Base-by-base conservation (phyloP, 2,888 invertebrate genomes). In the Nineta flava region DNA sequence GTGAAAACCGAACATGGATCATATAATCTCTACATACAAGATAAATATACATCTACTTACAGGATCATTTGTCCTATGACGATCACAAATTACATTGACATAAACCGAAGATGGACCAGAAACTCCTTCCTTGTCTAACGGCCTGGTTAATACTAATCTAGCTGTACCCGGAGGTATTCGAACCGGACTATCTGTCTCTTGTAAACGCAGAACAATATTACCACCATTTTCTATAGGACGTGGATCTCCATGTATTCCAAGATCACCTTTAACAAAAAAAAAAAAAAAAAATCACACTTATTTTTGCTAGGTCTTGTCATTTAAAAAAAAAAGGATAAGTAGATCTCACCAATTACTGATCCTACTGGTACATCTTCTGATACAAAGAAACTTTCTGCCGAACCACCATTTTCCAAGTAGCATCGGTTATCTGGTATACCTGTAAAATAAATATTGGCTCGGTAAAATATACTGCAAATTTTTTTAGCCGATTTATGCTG, bases 381-480 rank as follows among this genome's bases (percentile, higher is more conserved):
- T 58, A 92, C 87, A 65, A 90, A 85, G 66, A 93, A 87, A 65
- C 85, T 91, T 65, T 90, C 91, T 47, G 90, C 88, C 1, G 92
- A 88, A 44, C 88, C 88, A 35, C 92, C 92, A 60, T 83, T 87
- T 70, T 88, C 86, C 63, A 93, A 70, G 67, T 87, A 93, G 64
- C 93, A 93, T 61, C 91, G 76, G 61, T 86, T 86, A 71, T 92
- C 91, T 47, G 9, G 40, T 13, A 26, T 9, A 7, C 41, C 41
- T 26, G 13, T 13, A 48, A 26, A 41, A 19, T 19, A 38, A 35
- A 32, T n/a, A n/a, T n/a, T n/a, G n/a, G n/a, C n/a, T n/a, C n/a
- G n/a, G n/a, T n/a, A n/a, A n/a, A n/a, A n/a, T n/a, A n/a, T n/a
- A n/a, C n/a, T n/a, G n/a, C n/a, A n/a, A n/a, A n/a, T n/a, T n/a